phyloP scores from a whole-genome alignment of 53 echinoderm and acorn worm species.

The Apostichopus leukothele region DNA sequence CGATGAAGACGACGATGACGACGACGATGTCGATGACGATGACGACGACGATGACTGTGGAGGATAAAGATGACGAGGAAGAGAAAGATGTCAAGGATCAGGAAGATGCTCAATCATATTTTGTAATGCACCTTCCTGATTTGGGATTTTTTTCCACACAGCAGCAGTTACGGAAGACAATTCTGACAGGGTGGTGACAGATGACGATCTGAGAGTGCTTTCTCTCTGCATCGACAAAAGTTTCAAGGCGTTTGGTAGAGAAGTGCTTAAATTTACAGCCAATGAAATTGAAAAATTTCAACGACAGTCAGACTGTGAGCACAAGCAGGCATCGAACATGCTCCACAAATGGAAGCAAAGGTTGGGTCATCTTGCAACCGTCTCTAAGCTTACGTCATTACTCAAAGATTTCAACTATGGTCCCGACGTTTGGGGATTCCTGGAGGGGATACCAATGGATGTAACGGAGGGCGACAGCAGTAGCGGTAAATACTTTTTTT shows the following conservation, averaged over 20 bases:
- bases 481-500: neutral
- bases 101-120: too few relatives aligned
- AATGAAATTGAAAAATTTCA: neutral
- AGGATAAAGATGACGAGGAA: too few relatives aligned
- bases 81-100: too few relatives aligned
- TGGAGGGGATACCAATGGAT: neutral
- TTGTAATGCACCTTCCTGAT: too few relatives aligned
- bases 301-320: neutral
- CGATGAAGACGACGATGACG: too few relatives aligned
- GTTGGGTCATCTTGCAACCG: neutral
- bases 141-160: neutral
- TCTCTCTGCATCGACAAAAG: neutral
- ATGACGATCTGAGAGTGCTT: slow-evolving; percentile 3
- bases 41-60: too few relatives aligned
- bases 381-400: neutral
- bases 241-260: slow-evolving; percentile 5
- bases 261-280: neutral
- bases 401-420: neutral
- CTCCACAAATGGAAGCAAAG: slow-evolving; percentile 33
- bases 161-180: neutral
- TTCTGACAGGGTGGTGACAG: neutral
- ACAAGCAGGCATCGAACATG: slow-evolving; percentile 33
- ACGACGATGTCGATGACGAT: too few relatives aligned
- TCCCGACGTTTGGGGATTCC: slow-evolving; percentile 17
- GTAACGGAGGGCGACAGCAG: neutral